Conservation (phyloP, 1,140 invertebrate genomes). For the Bombus confusus region DNA sequence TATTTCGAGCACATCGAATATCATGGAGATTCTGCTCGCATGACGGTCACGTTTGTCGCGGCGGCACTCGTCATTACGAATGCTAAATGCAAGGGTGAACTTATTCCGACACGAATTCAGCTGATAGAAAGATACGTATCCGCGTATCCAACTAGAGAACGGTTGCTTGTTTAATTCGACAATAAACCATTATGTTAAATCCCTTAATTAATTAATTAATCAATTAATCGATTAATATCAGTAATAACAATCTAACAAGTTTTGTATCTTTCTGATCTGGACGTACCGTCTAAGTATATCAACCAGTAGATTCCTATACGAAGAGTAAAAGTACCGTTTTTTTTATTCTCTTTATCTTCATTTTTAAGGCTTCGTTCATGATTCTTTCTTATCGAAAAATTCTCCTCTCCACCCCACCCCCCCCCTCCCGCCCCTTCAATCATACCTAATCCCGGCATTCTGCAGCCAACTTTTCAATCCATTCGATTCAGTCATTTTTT, state of each 20-base stretch:
- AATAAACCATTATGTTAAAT: constrained; percentile 62
- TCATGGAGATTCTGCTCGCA: not conserved
- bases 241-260: constrained; percentile 76
- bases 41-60: constrained; percentile 25
- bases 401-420: not conserved
- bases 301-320: constrained; percentile 58
- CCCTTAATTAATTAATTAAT: constrained; percentile 74
- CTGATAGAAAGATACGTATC: not conserved
- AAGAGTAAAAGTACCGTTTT: constrained; percentile 71
- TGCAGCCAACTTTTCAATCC: not conserved
- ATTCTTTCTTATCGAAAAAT: constrained; percentile 59
- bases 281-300: constrained; percentile 62
- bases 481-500: constrained; percentile 13
- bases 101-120: constrained; percentile 37
- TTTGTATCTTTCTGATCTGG: constrained; percentile 53
- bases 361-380: constrained; percentile 72
- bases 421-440: too few species aligned
- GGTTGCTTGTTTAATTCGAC: constrained; percentile 53
- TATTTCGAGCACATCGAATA: not conserved
- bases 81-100: constrained; percentile 37
- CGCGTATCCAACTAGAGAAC: constrained; percentile 15
- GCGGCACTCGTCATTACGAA: not conserved
- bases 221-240: constrained; percentile 71
- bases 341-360: constrained; percentile 26
- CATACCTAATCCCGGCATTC: not conserved